A percentile compares a stretch with the other conserved stretches of the same genome.
Evolutionary conservation across 1,140 invertebrate species (phyloP).

Genomic region (Diprion similis): DNA sequence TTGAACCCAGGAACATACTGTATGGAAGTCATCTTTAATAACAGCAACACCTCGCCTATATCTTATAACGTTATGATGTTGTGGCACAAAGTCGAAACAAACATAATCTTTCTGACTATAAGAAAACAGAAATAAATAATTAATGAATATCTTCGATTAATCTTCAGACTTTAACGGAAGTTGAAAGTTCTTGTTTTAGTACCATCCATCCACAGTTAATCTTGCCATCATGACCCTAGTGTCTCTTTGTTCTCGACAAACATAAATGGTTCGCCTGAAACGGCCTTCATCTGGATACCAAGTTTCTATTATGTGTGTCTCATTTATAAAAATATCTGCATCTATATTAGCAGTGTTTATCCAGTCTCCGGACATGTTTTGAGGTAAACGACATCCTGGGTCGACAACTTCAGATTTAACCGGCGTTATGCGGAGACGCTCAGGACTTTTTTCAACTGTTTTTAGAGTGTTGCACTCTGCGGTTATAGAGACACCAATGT

Average conservation of each 20-base stretch:
- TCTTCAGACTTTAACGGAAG: slow-evolving; percentile 9
- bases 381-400: slow-evolving; percentile 88
- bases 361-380: slow-evolving; percentile 95
- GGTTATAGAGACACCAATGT: slow-evolving; percentile 89
- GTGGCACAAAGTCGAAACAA: slow-evolving; percentile 94
- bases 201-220: slow-evolving; percentile 95
- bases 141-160: slow-evolving; percentile 18
- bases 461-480: slow-evolving; percentile 91
- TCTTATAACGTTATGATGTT: slow-evolving; percentile 95
- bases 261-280: slow-evolving; percentile 89
- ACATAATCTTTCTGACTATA: slow-evolving; percentile 95
- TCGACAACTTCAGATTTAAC: slow-evolving; percentile 87
- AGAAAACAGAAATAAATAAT: slow-evolving; percentile 39
- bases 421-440: slow-evolving; percentile 86
- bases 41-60: slow-evolving; percentile 90
- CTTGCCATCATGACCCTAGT: slow-evolving; percentile 93
- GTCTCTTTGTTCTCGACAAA: slow-evolving; percentile 90
- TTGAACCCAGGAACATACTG: slow-evolving; percentile 93
- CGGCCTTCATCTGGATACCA: slow-evolving; percentile 91
- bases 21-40: slow-evolving; percentile 88
- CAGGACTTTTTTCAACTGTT: slow-evolving; percentile 91
- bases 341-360: slow-evolving; percentile 97
- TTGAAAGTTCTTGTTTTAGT: slow-evolving; percentile 17
- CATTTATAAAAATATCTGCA: slow-evolving; percentile 92
- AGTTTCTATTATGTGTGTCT: slow-evolving; percentile 95